Conservation (phyloP, 1,140 invertebrate species). For the Papilio machaon region DNA sequence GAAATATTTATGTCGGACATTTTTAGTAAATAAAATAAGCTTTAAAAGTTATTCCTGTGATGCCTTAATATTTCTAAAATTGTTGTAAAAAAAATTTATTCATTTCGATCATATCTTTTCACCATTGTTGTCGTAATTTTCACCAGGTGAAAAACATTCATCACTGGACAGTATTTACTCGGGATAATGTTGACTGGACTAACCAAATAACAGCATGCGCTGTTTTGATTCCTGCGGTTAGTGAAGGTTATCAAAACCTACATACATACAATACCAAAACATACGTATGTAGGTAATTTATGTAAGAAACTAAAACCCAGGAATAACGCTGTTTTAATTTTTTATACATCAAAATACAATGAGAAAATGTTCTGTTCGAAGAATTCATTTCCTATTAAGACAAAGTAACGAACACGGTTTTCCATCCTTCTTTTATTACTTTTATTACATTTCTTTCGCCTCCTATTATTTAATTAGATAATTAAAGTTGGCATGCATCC, state of each 20-base stretch:
- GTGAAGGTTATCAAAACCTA: background rate
- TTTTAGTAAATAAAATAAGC: background rate
- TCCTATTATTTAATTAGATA: conserved; percentile 18
- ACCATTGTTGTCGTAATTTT: background rate
- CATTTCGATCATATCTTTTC: background rate
- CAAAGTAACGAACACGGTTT: background rate
- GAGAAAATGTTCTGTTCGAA: background rate
- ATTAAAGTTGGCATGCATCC: conserved; percentile 8
- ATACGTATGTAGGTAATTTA: too few relatives aligned
- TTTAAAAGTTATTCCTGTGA: background rate
- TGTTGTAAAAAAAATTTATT: background rate
- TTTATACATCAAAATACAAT: background rate
- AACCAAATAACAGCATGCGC: background rate
- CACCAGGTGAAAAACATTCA: background rate
- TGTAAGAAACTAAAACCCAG: background rate
- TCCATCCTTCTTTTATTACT: background rate
- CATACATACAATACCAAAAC: background rate
- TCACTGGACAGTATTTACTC: background rate
- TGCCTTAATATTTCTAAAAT: background rate
- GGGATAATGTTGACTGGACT: background rate
- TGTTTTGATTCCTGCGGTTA: background rate
- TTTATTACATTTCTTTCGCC: background rate
- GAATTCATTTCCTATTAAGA: background rate
- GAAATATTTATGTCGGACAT: background rate
- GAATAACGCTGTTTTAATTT: background rate